Conservation (phyloP, 2,113 vertebrate species). For the Hypanus sabinus region DNA sequence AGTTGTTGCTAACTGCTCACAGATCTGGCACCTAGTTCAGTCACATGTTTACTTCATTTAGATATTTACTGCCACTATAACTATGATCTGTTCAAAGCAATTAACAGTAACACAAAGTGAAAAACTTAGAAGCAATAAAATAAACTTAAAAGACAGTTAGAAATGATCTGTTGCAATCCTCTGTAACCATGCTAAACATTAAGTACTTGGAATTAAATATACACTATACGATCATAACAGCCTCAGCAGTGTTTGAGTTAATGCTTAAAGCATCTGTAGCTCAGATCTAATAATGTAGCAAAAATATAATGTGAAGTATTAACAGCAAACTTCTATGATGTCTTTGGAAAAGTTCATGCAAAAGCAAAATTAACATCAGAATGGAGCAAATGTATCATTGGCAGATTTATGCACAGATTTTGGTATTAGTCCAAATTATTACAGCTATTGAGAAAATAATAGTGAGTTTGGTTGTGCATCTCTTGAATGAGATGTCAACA, state of each 20-base stretch:
- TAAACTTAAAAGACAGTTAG: background rate
- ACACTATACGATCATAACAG: background rate
- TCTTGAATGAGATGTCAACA: background rate
- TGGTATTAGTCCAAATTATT: background rate
- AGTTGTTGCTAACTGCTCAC: slow-evolving; percentile 20
- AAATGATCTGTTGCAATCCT: background rate
- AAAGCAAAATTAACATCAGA: background rate
- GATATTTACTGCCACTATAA: background rate
- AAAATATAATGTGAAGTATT: background rate
- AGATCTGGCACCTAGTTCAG: slow-evolving; percentile 1
- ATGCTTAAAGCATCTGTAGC: background rate
- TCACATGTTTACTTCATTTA: background rate
- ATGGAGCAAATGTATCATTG: background rate
- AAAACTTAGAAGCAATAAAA: background rate
- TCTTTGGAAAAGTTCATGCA: background rate
- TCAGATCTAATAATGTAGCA: background rate
- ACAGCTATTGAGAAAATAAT: background rate
- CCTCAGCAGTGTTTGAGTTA: background rate
- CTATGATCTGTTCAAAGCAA: background rate
- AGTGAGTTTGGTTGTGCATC: background rate
- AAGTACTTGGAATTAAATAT: background rate
- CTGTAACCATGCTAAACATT: background rate
- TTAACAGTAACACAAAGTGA: background rate
- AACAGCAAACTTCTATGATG: background rate
- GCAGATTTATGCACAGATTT: background rate